phyloP scores from a whole-genome alignment of 2,888 invertebrate genomes.

The Leptodirus hochenwartii region DNA sequence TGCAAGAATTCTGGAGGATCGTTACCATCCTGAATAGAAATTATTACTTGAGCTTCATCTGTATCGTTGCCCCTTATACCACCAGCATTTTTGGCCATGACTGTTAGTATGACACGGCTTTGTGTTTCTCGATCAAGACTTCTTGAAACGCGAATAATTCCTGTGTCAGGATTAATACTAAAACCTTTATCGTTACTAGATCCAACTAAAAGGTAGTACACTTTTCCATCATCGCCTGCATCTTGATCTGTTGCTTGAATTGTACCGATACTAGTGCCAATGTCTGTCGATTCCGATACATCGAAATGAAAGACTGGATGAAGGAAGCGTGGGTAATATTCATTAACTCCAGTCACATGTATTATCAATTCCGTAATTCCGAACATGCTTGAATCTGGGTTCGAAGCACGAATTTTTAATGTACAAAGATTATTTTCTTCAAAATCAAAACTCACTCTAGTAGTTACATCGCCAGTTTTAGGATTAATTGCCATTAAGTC shows the following conservation, averaged over 20 bases:
- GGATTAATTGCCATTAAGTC: slow-evolving; percentile 61
- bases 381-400: slow-evolving; percentile 70
- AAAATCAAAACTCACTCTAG: slow-evolving; percentile 67
- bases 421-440: slow-evolving; percentile 62
- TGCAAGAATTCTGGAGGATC: slow-evolving; percentile 88
- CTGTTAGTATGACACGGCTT: slow-evolving; percentile 73
- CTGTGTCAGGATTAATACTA: slow-evolving; percentile 65
- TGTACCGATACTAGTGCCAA: slow-evolving; percentile 68
- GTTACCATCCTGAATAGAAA: slow-evolving; percentile 89
- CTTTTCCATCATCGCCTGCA: slow-evolving; percentile 69
- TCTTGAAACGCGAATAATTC: slow-evolving; percentile 66
- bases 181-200: slow-evolving; percentile 87
- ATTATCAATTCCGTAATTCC: slow-evolving; percentile 54
- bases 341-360: slow-evolving; percentile 71
- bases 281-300: slow-evolving; percentile 78
- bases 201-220: slow-evolving; percentile 84
- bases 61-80: slow-evolving; percentile 90
- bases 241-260: slow-evolving; percentile 83
- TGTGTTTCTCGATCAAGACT: slow-evolving; percentile 75
- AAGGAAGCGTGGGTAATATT: slow-evolving; percentile 73
- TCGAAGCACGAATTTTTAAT: slow-evolving; percentile 63
- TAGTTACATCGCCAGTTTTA: slow-evolving; percentile 56
- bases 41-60: slow-evolving; percentile 84
- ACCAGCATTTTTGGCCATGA: slow-evolving; percentile 87
- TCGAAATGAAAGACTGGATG: slow-evolving; percentile 84